Evolutionary conservation across 2,888 invertebrate species (phyloP), one percentile per base, ranked within the genome.

Genomic region (Machimus rusticus): DNA sequence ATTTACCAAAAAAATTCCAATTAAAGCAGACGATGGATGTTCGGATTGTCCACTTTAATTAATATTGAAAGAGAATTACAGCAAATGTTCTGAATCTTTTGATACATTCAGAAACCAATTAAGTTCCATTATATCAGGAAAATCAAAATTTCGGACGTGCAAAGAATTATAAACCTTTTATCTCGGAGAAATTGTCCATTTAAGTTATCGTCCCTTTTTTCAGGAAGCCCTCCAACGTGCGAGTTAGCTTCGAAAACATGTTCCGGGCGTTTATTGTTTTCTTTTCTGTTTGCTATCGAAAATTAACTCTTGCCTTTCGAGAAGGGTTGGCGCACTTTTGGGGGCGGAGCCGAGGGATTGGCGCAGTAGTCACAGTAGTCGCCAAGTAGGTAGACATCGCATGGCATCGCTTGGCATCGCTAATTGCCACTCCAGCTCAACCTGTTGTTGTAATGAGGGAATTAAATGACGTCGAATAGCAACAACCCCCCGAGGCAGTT

Each of bases 381-480:
- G 66, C 23, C 66, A 66, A 66, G 66, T 66, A 66, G 66, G 66
- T 28, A 66, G 66, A 66, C 66, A 46, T 46, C 12, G 28, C 23
- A 28, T 66, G 66, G 37, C 76, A 37, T 82, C 12, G 28, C 23
- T 19, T 66, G 66, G 37, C 76, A 37, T 82, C 82, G 82, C 82
- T 82, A 82, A 82, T 82, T 82, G 82, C 82, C 57, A 82, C 82
- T 82, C 82, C 37, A 57, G 37, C 37, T 82, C 82, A 82, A 82
- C 82, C 82, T 82, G 82, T 82, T 82, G 82, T 82, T 57, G 19
- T 82, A 57, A 82, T 81, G 82, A 82, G 82, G 34, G 82, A 82
- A 82, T 82, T 82, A 82, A 82, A 82, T 82, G 82, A 82, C 57
- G 51, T 82, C 82, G 82, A 82, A 82, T 34, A 82, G 82, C 82